phyloP scores from a whole-genome alignment of 2,797 vertebrate genomes.

The Thaleichthys pacificus region DNA sequence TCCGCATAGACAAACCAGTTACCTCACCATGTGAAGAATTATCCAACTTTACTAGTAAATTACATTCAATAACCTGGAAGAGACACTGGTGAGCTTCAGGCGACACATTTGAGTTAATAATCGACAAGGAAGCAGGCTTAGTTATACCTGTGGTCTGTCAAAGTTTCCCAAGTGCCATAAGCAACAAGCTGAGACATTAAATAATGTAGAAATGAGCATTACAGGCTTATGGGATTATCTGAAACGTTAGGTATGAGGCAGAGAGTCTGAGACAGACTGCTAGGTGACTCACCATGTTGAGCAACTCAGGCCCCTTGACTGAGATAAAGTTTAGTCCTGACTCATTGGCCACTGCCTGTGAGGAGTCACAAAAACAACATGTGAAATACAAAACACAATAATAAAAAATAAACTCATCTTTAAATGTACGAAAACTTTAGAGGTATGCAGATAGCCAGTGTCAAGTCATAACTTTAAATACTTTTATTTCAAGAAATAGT shows the following conservation, averaged over 20 bases:
- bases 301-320: slow-evolving; percentile 93
- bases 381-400: background rate
- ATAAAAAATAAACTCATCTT: too few species aligned
- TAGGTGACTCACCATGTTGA: slow-evolving; percentile 91
- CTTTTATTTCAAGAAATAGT: background rate
- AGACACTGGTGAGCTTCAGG: too few species aligned
- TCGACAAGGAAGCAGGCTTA: background rate
- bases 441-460: too few species aligned
- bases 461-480: background rate
- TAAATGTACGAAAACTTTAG: too few species aligned
- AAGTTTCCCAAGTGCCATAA: background rate
- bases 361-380: slow-evolving; percentile 24
- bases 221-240: background rate
- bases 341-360: slow-evolving; percentile 93
- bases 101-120: too few species aligned
- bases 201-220: too few species aligned
- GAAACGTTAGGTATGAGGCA: background rate
- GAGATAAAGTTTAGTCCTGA: slow-evolving; percentile 98
- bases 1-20: too few species aligned
- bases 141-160: background rate
- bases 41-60: too few species aligned
- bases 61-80: too few species aligned
- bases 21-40: too few species aligned
- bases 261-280: background rate
- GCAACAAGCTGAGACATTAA: too few species aligned